Percentiles rank a stretch among this genome's conserved stretches.
Evolutionary conservation across 2,888 invertebrate genomes (phyloP).

Genomic region (Acleris sparsana): DNA sequence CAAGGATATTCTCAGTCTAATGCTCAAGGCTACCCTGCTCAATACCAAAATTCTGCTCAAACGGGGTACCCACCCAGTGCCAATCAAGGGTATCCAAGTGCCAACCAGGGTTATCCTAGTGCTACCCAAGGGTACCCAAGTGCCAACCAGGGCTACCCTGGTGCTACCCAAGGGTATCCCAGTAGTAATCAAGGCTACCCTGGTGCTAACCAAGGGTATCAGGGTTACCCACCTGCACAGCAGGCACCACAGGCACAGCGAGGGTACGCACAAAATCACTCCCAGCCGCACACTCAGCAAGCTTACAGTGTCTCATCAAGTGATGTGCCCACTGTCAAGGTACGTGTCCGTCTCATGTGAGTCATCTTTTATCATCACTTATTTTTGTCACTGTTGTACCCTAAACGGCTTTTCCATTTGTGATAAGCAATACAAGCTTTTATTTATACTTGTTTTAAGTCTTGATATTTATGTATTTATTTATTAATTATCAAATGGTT

Average conservation of each 20-base stretch:
- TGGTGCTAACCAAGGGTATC: conserved; percentile 48
- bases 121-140: conserved; percentile 34
- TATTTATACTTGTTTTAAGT: conserved; percentile 2
- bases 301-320: conserved; percentile 58
- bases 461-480: background rate
- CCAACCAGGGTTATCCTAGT: conserved; percentile 36
- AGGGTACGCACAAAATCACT: conserved; percentile 43
- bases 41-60: conserved; percentile 41
- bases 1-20: conserved; percentile 45
- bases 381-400: conserved; percentile 14
- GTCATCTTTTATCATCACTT: conserved; percentile 11
- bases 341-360: conserved; percentile 49
- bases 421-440: conserved; percentile 35
- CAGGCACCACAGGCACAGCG: background rate
- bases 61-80: conserved; percentile 43
- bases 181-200: conserved; percentile 45
- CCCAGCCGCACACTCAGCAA: conserved; percentile 54
- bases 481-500: conserved; percentile 1
- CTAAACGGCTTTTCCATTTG: conserved; percentile 25
- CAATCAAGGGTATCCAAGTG: conserved; percentile 25
- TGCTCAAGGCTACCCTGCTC: conserved; percentile 40
- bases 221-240: conserved; percentile 53
- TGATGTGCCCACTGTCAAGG: conserved; percentile 59
- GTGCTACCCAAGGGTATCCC: conserved; percentile 39
- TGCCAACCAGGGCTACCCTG: conserved; percentile 23